A percentile compares a stretch with the other conserved stretches of the same genome.
Evolutionary conservation across 2,113 vertebrate genomes (phyloP).

Genomic region (Phylloscopus trochilus): DNA sequence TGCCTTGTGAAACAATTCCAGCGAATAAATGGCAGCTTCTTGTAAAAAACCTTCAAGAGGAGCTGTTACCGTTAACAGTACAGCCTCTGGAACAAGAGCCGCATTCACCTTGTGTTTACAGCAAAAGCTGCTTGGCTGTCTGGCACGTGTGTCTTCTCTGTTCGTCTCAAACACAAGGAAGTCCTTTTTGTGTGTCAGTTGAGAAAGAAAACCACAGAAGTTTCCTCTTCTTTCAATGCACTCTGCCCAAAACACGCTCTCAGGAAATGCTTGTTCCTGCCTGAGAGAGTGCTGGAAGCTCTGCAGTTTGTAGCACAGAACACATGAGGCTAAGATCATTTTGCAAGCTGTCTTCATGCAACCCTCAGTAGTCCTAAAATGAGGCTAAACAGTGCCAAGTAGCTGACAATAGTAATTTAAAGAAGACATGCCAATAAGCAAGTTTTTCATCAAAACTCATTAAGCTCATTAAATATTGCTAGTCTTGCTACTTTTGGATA

Average conservation of each 20-base stretch:
- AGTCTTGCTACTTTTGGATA: background rate
- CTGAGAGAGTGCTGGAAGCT: background rate
- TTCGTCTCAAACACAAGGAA: background rate
- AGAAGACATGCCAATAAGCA: background rate
- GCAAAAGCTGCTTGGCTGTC: background rate
- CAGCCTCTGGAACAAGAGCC: background rate
- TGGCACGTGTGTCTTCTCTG: background rate
- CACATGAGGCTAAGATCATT: background rate
- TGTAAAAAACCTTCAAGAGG: background rate
- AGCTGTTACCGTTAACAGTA: rapidly evolving
- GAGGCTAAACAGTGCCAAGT: background rate
- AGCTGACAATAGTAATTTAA: background rate
- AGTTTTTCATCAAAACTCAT: background rate
- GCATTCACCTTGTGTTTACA: background rate
- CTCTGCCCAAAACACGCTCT: background rate
- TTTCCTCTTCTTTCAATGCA: background rate
- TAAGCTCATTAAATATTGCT: background rate
- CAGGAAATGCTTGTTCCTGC: slow-evolving; percentile 40
- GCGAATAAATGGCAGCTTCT: background rate
- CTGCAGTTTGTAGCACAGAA: background rate
- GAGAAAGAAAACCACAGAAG: slow-evolving; percentile 36
- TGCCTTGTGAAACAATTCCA: rapidly evolving
- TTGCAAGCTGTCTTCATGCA: background rate
- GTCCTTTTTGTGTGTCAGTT: slow-evolving; percentile 14
- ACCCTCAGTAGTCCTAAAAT: background rate